Evolutionary conservation across 2,888 invertebrate species (phyloP), one percentile per base, ranked within the genome.

Genomic region (Hartigia nigra): DNA sequence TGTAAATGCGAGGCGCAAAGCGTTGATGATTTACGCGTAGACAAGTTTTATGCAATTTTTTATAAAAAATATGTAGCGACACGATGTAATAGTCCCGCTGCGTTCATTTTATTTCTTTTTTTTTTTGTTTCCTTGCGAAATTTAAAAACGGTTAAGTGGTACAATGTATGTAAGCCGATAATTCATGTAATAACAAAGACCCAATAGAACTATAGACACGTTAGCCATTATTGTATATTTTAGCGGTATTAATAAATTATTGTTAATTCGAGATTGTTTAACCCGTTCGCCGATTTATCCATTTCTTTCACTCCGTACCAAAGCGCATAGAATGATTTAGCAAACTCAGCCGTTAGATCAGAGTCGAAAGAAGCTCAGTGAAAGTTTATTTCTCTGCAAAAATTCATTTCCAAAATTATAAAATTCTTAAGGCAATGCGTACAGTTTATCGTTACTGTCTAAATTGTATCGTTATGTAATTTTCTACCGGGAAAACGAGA

Each of bases 341-440:
- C 23, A 55, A 55, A 55, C 23, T 55, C 23, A 55, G 23, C 23
- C 23, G 9, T 39, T 39, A 39, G 1, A 23, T 74, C 76, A 75
- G 81, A 79, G 77, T 77, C 81, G 79, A 80, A 86, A 84, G 75
- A 86, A 87, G 85, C 84, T 81, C 78, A 79, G 74, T 84, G 81
- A 82, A 82, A 74, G 76, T 86, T 85, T 86, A 85, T 85, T 86
- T 84, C 83, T 70, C 84, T 80, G 81, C 75, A 85, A 86, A 84
- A 83, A 72, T 72, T 34, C 32, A 31, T 32, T 72, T 72, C 72
- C 14, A 72, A 72, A 72, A 72, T 72, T 72, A 72, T 31, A 34
- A 72, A 34, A 55, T 55, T 23, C 55, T 55, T 55, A 55, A 55
- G 55, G 55, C 55, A 39, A 39, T 39, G 14, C 14, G 2, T 55